A percentile compares a stretch with the other conserved stretches of the same genome.
phyloP scores from a whole-genome alignment of 2,797 vertebrate species.

The Ceryle rudis region DNA sequence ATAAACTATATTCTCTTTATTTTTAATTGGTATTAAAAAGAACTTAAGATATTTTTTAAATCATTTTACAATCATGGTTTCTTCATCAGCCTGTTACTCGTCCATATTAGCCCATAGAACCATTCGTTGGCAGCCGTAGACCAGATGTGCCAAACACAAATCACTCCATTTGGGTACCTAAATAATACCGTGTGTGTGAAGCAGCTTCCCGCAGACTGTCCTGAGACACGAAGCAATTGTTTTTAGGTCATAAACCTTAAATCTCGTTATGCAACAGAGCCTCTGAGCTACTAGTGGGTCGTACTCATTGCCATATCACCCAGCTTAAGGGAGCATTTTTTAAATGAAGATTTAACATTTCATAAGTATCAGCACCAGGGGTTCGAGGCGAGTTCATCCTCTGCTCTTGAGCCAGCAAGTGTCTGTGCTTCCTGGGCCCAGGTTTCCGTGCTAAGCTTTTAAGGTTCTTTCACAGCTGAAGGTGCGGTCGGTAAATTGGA shows the following conservation, averaged over 20 bases:
- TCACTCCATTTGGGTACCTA: slow-evolving; percentile 32
- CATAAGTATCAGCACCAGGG: not conserved
- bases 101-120: slow-evolving; percentile 67
- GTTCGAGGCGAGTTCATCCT: not conserved
- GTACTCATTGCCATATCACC: slow-evolving; percentile 45
- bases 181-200: not conserved
- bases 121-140: slow-evolving; percentile 20
- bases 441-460: not conserved
- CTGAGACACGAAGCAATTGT: not conserved
- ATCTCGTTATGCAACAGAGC: slow-evolving; percentile 20
- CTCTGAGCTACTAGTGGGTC: not conserved
- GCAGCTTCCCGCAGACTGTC: slow-evolving; percentile 1
- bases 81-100: slow-evolving; percentile 63
- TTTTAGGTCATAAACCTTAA: slow-evolving; percentile 38
- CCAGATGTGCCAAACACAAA: slow-evolving; percentile 11
- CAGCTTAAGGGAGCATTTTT: not conserved
- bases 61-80: slow-evolving; percentile 69
- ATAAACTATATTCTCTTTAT: not conserved
- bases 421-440: not conserved
- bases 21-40: slow-evolving; percentile 46
- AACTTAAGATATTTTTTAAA: slow-evolving; percentile 16
- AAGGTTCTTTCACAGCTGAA: not conserved
- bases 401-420: slow-evolving; percentile 8
- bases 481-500: not conserved
- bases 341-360: not conserved